Evolutionary conservation across 2,797 vertebrate genomes (phyloP).

Genomic region (Notamacropus eugenii): DNA sequence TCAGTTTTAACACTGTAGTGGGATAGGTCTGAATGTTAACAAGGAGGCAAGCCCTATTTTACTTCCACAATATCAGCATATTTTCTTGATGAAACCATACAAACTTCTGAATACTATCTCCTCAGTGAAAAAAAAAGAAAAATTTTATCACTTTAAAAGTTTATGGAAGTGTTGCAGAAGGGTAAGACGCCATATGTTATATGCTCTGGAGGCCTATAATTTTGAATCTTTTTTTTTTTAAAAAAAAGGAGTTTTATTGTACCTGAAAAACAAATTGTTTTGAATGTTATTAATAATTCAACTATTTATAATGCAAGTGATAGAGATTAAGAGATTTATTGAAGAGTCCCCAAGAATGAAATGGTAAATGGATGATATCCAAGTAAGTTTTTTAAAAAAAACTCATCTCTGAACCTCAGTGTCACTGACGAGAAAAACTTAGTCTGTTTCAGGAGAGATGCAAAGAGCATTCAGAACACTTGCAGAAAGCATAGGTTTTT

Average conservation of each 20-base stretch:
- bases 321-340: conserved; percentile 13
- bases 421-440: not conserved
- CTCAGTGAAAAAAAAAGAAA: not conserved
- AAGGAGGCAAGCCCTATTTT: not conserved
- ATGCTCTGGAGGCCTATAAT: not conserved
- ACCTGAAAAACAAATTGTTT: conserved; percentile 37
- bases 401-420: not conserved
- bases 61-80: not conserved
- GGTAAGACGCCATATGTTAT: conserved; percentile 31
- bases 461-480: not conserved
- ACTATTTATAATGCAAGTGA: conserved; percentile 41
- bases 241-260: conserved; percentile 25
- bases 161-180: not conserved
- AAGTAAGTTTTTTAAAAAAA: conserved; percentile 3
- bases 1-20: not conserved
- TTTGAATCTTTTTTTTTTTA: conserved; percentile 29
- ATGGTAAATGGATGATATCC: conserved; percentile 57
- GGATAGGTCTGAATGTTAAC: not conserved
- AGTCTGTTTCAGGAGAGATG: conserved; percentile 16
- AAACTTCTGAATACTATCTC: not conserved
- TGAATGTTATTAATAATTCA: conserved; percentile 29
- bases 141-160: not conserved
- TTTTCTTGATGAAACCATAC: not conserved
- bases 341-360: conserved; percentile 27
- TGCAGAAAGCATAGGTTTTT: not conserved